Base-by-base conservation (phyloP, 2,113 vertebrate species). In the Micronycteris hirsuta region DNA sequence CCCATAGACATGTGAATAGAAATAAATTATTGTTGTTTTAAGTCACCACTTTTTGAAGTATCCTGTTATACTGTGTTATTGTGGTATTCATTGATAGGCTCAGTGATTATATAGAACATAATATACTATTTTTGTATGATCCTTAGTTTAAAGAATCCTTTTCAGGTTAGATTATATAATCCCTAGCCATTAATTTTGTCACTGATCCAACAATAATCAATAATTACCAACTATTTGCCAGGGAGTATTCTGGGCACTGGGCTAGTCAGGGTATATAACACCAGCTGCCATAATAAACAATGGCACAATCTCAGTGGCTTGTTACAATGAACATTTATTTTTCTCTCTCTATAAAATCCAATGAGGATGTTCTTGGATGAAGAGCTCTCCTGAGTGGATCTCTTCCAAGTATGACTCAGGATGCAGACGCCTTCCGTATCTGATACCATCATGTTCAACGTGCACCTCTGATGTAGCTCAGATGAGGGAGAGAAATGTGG, bases 71-170 rank as follows among this genome's bases (percentile, higher is more conserved):
- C 7, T 20, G 15, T 28, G 20, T 58, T 52, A 93, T 20, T 81
- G 16, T 70, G 76, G 43, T 43, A 67, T 24, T 54, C 11, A 24
- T 4, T 87, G 43, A 76, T 15, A 76, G 58, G 31, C 28, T 49
- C n/a, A 17, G 26, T 81, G 73, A 61, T 43, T 52, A 95, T 7
- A 17, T 5, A 58, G 47, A 89, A 61, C 10, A 81, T 26, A 93
- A 15, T 61, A 82, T 49, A 58, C 63, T 49, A 33, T 36, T 45
- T 70, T 87, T 61, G 10, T 76, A 76, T 43, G 58, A 94, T 52
- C 49, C 43, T 70, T 86, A n/a, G 17, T 93, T 91, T 94, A 91
- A 76, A 96, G 47, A 45, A 47, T 63, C 61, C 52, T 82, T 61
- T 91, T 94, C 45, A 52, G 31, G 49, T 83, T 78, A 84, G 49